Percentiles rank a stretch among this genome's conserved stretches.
phyloP scores from a whole-genome alignment of 2,888 invertebrate species.

The Clanis bilineata region DNA sequence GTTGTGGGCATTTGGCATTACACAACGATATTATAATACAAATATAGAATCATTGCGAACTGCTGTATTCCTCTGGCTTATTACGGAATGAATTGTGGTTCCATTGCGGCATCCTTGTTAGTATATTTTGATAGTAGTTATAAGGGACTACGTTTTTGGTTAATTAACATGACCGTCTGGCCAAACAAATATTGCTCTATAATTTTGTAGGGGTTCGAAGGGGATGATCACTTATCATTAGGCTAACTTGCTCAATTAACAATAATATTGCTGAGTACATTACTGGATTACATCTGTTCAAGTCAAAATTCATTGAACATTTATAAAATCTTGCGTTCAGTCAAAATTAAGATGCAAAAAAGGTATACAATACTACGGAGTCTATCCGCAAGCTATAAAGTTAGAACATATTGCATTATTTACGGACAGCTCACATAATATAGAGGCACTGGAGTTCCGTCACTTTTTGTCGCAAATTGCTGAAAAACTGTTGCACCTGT shows the following conservation, averaged over 20 bases:
- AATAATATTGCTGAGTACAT: too few species aligned
- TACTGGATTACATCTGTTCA: too few species aligned
- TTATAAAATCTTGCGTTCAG: too few species aligned
- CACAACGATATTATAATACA: too few species aligned
- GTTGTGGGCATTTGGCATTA: neutral
- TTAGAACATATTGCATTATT: conserved; percentile 3
- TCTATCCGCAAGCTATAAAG: neutral
- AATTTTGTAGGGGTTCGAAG: too few species aligned
- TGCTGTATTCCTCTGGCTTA: neutral
- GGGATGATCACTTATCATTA: too few species aligned
- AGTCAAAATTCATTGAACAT: too few species aligned
- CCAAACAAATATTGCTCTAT: too few species aligned
- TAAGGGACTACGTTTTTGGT: neutral
- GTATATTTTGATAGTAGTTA: neutral
- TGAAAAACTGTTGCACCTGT: neutral
- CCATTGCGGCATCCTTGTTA: neutral
- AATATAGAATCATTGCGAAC: neutral
- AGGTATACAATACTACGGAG: neutral
- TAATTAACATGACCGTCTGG: too few species aligned
- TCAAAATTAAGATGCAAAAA: too few species aligned
- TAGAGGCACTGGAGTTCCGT: neutral
- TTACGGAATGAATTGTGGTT: neutral
- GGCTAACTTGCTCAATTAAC: too few species aligned
- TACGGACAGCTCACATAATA: conserved; percentile 3
- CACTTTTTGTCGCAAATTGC: neutral